phyloP scores from a whole-genome alignment of 92 coral and sea anemone genomes.

The Zoanthus sansibaricus region DNA sequence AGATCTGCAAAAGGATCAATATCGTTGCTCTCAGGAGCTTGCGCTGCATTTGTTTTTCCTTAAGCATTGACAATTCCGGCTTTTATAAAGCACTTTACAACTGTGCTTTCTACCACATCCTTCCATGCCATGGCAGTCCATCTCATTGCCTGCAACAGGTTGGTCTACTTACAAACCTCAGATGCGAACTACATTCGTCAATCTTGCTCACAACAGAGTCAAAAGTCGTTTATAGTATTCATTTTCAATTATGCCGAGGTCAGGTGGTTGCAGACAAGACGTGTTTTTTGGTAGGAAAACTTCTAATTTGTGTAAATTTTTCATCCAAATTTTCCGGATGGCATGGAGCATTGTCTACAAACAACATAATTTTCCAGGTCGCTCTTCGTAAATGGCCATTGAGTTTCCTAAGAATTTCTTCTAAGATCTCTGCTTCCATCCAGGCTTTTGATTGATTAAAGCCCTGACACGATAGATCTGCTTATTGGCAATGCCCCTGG shows the following conservation, averaged over 20 bases:
- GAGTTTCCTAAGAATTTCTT: conserved; percentile 44
- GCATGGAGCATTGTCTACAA: conserved; percentile 44
- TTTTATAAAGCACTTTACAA: conserved; percentile 44
- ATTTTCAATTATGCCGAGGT: conserved; percentile 62
- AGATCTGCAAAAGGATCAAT: conserved; percentile 55
- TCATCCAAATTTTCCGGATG: conserved; percentile 60
- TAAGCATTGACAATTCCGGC: conserved; percentile 55
- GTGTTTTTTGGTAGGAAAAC: conserved; percentile 61
- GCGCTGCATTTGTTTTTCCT: conserved; percentile 56
- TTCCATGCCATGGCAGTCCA: conserved; percentile 67
- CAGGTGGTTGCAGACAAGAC: conserved; percentile 64
- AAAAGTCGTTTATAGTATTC: conserved; percentile 54
- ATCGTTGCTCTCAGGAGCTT: conserved; percentile 32
- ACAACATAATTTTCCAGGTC: too few species aligned
- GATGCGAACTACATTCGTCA: conserved; percentile 51
- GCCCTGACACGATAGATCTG: conserved; percentile 65
- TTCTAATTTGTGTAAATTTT: conserved; percentile 53
- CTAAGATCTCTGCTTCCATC: conserved; percentile 69
- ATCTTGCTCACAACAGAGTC: conserved; percentile 57
- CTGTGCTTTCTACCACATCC: conserved; percentile 49
- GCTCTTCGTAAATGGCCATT: too few species aligned
- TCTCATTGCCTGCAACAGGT: conserved; percentile 44
- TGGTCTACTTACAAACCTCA: conserved; percentile 40
- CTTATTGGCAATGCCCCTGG: conserved; percentile 61
- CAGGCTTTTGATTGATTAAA: conserved; percentile 42